Evolutionary conservation across 2,888 invertebrate genomes (phyloP).

Genomic region (Eilema caniola): DNA sequence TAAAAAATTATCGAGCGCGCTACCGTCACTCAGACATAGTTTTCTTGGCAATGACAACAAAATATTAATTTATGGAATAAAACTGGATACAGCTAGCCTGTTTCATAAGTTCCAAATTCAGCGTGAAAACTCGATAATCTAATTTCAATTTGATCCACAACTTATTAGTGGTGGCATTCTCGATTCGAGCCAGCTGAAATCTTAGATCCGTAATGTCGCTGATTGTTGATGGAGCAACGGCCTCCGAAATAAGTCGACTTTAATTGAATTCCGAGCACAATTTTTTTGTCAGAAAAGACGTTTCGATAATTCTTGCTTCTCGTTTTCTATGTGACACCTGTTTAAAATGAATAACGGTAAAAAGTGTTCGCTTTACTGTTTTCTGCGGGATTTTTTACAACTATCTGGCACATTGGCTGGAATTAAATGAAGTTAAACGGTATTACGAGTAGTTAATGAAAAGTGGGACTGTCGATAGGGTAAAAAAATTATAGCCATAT

Average conservation of each 20-base stretch:
- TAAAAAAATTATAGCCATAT: constrained; percentile 31
- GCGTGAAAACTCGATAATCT: constrained; percentile 82
- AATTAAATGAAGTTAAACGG: constrained; percentile 52
- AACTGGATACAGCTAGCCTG: constrained; percentile 74
- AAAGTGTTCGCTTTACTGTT: constrained; percentile 56
- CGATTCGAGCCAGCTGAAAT: constrained; percentile 76
- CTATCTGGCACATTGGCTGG: constrained; percentile 39
- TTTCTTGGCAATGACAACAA: constrained; percentile 74
- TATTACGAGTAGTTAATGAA: constrained; percentile 41
- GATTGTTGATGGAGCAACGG: constrained; percentile 69
- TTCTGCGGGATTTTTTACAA: constrained; percentile 48
- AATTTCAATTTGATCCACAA: constrained; percentile 81
- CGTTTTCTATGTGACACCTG: constrained; percentile 61
- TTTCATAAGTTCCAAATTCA: constrained; percentile 77
- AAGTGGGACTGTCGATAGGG: constrained; percentile 31
- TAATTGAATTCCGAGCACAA: constrained; percentile 81
- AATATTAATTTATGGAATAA: constrained; percentile 80
- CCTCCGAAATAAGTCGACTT: constrained; percentile 73
- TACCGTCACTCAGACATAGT: constrained; percentile 42
- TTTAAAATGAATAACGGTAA: constrained; percentile 59
- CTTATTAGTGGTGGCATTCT: constrained; percentile 74
- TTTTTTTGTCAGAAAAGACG: constrained; percentile 64
- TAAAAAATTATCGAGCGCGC: constrained; percentile 2
- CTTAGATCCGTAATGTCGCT: constrained; percentile 77
- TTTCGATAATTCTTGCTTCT: constrained; percentile 60